Evolutionary conservation across 1,140 invertebrate species (phyloP).

Genomic region (Neodiprion pinetum): DNA sequence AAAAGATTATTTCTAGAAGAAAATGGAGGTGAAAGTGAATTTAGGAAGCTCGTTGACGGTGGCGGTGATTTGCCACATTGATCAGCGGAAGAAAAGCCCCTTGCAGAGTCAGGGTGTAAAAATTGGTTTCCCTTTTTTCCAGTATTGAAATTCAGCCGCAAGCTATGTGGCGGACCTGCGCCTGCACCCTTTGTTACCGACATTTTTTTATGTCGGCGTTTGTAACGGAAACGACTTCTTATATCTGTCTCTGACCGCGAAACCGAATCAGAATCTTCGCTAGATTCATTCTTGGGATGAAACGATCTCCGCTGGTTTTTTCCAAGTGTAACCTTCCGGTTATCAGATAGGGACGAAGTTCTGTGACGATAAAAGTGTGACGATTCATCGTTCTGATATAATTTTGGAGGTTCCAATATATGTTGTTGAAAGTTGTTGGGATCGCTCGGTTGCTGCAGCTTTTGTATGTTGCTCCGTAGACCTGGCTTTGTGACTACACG

Average conservation of each 20-base stretch:
- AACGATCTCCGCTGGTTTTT: constrained; percentile 53
- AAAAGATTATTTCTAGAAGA: constrained; percentile 53
- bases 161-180: constrained; percentile 34
- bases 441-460: constrained; percentile 27
- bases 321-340: constrained; percentile 41
- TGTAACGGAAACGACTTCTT: constrained; percentile 47
- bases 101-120: constrained; percentile 46
- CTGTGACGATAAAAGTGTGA: constrained; percentile 48
- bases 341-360: constrained; percentile 56
- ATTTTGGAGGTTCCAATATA: constrained; percentile 53
- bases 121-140: constrained; percentile 37
- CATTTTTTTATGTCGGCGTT: constrained; percentile 47
- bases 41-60: constrained; percentile 57
- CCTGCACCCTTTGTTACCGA: not conserved
- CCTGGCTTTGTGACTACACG: constrained; percentile 21
- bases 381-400: constrained; percentile 51
- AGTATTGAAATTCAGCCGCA: constrained; percentile 51
- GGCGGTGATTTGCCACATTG: constrained; percentile 55
- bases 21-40: constrained; percentile 57
- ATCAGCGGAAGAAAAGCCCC: constrained; percentile 46
- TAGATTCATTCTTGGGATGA: constrained; percentile 53
- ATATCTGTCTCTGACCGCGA: constrained; percentile 59
- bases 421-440: constrained; percentile 45
- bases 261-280: constrained; percentile 58
- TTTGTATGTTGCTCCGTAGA: constrained; percentile 27